phyloP scores from a whole-genome alignment of 2,113 vertebrate species.

The Callipepla californica region DNA sequence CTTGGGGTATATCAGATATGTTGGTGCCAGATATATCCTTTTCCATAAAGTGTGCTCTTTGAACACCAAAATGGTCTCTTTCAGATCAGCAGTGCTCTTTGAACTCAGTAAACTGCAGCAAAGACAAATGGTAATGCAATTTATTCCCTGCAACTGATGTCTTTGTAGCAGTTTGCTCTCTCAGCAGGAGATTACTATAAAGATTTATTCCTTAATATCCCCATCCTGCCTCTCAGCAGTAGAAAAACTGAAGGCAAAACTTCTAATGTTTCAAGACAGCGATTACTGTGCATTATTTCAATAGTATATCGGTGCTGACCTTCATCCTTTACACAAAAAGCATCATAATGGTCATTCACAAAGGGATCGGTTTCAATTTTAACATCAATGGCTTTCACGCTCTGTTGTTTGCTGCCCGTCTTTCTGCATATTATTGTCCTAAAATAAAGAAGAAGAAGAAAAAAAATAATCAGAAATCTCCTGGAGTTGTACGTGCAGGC shows the following conservation, averaged over 20 bases:
- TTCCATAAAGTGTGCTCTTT: not conserved
- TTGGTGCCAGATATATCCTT: not conserved
- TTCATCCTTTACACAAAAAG: constrained; percentile 92
- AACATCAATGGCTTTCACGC: constrained; percentile 84
- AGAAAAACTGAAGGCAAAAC: constrained; percentile 20
- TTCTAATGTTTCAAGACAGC: not conserved
- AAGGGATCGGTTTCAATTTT: constrained; percentile 82
- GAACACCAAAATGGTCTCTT: not conserved
- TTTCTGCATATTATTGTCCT: constrained; percentile 89
- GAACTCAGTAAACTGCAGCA: constrained; percentile 7
- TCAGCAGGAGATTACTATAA: fast-evolving
- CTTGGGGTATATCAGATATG: not conserved
- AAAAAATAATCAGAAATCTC: constrained; percentile 52
- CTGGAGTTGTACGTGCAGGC: not conserved
- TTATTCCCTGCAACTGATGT: not conserved
- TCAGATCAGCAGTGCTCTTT: not conserved
- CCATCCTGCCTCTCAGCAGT: not conserved
- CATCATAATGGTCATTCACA: constrained; percentile 75
- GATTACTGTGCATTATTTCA: constrained; percentile 9
- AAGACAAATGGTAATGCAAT: not conserved
- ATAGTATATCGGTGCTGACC: constrained; percentile 79
- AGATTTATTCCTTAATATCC: not conserved
- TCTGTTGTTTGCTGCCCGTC: constrained; percentile 77
- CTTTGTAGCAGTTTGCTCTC: not conserved
- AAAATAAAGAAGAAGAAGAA: constrained; percentile 65